Evolutionary conservation across 2,888 invertebrate species (phyloP).

Genomic region (Drosophila algonquin): DNA sequence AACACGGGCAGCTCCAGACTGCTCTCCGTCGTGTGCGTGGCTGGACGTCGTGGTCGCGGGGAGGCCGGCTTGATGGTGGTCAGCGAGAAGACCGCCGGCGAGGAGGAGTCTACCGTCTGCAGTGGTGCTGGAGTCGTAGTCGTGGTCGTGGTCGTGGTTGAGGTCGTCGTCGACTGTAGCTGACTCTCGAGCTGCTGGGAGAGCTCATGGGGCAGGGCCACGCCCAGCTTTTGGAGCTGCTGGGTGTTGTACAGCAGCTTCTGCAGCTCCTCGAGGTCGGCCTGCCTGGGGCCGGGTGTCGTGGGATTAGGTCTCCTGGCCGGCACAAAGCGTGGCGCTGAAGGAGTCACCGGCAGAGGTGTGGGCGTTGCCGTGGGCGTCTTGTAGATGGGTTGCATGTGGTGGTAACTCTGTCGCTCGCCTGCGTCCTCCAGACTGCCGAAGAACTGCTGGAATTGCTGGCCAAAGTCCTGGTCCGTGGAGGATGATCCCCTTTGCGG

Average conservation of each 20-base stretch:
- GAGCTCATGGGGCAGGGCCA: constrained; percentile 73
- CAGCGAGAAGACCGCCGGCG: constrained; percentile 79
- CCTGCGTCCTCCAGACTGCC: constrained; percentile 64
- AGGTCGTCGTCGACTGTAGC: constrained; percentile 46
- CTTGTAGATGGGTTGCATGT: constrained; percentile 79
- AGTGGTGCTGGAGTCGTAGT: constrained; percentile 34
- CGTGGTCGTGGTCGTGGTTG: constrained; percentile 34
- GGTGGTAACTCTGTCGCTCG: constrained; percentile 70
- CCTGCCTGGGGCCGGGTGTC: constrained; percentile 41
- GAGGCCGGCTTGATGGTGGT: constrained; percentile 73
- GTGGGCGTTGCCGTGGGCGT: constrained; percentile 49
- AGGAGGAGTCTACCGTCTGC: constrained; percentile 58
- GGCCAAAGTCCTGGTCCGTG: constrained; percentile 53
- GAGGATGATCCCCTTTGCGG: constrained; percentile 29
- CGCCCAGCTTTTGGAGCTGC: constrained; percentile 79
- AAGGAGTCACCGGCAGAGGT: not conserved
- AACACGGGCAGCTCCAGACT: constrained; percentile 77
- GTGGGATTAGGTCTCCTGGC: constrained; percentile 12
- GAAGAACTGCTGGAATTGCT: constrained; percentile 68
- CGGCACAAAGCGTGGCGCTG: constrained; percentile 31
- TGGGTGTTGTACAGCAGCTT: constrained; percentile 84
- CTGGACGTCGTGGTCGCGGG: constrained; percentile 60
- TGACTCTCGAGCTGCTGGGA: constrained; percentile 75
- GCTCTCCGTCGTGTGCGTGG: constrained; percentile 61
- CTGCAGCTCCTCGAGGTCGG: constrained; percentile 85